Evolutionary conservation across 2,113 vertebrate genomes (phyloP).

Genomic region (Tylochromis polylepis): DNA sequence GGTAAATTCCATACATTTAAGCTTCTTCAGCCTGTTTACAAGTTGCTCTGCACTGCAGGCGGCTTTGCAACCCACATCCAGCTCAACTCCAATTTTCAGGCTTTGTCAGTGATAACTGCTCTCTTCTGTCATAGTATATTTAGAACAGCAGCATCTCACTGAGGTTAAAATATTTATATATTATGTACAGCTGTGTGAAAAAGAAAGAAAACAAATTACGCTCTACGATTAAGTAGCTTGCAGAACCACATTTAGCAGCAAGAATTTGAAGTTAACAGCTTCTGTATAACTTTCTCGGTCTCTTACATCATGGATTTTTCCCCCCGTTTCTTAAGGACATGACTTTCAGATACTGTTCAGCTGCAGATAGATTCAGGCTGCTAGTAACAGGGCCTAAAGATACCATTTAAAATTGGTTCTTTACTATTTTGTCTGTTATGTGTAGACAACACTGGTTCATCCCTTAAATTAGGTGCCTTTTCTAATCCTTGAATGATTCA

Average conservation of each 20-base stretch:
- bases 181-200: background rate
- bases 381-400: background rate
- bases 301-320: background rate
- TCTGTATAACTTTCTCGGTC: background rate
- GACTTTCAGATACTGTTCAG: background rate
- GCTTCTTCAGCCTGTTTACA: background rate
- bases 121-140: background rate
- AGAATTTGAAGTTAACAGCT: background rate
- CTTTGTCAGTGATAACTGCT: background rate
- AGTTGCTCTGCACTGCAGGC: background rate
- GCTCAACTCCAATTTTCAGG: background rate
- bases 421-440: background rate
- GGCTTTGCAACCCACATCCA: background rate
- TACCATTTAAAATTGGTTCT: background rate
- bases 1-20: background rate
- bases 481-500: background rate
- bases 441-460: background rate
- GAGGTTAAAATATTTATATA: background rate
- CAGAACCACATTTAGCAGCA: background rate
- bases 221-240: background rate
- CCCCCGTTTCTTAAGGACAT: background rate
- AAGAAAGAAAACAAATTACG: background rate
- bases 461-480: background rate
- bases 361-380: background rate
- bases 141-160: too few species aligned